These are phyloP conservation scores for Clostera curtula DNA, from an alignment of 2,888 invertebrate species.

Conservation along the genomic window DNA sequence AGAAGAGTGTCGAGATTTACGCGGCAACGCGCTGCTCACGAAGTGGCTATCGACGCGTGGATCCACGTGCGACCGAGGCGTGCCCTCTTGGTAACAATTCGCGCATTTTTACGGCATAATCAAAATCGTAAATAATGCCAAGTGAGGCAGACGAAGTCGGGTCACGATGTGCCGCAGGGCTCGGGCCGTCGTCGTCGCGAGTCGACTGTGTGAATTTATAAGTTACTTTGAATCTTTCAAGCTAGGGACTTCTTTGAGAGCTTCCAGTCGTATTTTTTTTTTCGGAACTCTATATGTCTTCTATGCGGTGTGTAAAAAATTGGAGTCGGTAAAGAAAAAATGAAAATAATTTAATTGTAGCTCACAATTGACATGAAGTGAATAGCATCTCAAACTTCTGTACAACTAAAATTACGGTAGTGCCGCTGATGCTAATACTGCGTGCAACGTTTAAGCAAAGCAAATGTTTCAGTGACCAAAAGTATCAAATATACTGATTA, in stretches of 20 bases:
- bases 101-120: constrained; percentile 66
- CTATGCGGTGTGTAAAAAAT: too few species aligned
- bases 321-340: too few species aligned
- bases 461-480: too few species aligned
- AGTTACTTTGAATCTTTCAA: constrained; percentile 41
- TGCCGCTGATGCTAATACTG: too few species aligned
- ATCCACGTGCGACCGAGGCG: constrained; percentile 61
- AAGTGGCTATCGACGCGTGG: constrained; percentile 62
- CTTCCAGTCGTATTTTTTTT: too few species aligned
- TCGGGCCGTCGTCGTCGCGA: constrained; percentile 59
- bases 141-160: constrained; percentile 53
- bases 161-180: constrained; percentile 65
- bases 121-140: constrained; percentile 68
- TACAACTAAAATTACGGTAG: too few species aligned
- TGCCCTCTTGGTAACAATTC: constrained; percentile 54
- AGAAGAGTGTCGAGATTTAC: constrained; percentile 20
- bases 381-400: too few species aligned
- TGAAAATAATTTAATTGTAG: too few species aligned
- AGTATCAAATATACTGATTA: too few species aligned
- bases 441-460: too few species aligned
- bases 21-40: constrained; percentile 45
- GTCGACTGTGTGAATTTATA: constrained; percentile 60
- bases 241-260: constrained; percentile 23
- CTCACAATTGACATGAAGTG: too few species aligned
- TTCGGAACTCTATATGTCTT: too few species aligned